A percentile compares a stretch with the other conserved stretches of the same genome.
phyloP scores from a whole-genome alignment of 2,113 vertebrate genomes.

The Holacanthus passer region DNA sequence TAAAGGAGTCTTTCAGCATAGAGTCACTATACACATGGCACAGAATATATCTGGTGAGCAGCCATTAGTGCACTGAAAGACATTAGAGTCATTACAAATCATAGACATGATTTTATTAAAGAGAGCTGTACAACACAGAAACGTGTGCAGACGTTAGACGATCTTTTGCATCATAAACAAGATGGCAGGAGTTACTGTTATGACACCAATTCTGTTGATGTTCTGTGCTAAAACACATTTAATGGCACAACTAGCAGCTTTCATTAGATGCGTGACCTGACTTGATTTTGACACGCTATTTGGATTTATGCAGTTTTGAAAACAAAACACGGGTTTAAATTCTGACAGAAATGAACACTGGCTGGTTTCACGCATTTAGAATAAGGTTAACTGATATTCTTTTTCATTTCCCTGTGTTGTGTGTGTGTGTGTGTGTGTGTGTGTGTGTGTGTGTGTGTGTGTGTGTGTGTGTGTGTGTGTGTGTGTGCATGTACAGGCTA shows the following conservation, averaged over 20 bases:
- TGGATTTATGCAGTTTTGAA: conserved; percentile 45
- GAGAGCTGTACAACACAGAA: conserved; percentile 13
- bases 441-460: conserved; percentile 63
- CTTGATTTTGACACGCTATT: conserved; percentile 61
- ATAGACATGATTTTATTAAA: conserved; percentile 14
- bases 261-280: conserved; percentile 54
- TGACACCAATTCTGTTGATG: conserved; percentile 49
- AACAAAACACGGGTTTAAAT: conserved; percentile 24
- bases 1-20: background rate
- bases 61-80: conserved; percentile 12
- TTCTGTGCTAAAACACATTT: conserved; percentile 57
- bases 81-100: conserved; percentile 4
- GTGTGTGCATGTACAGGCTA: conserved; percentile 87
- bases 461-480: conserved; percentile 36
- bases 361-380: conserved; percentile 29
- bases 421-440: conserved; percentile 2
- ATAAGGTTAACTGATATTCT: background rate
- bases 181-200: conserved; percentile 45
- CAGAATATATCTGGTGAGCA: background rate
- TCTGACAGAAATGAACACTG: conserved; percentile 34
- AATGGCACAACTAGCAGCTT: conserved; percentile 39
- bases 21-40: background rate
- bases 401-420: conserved; percentile 47
- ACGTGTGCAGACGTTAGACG: conserved; percentile 17
- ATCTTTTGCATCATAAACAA: conserved; percentile 39